Evolutionary conservation across 2,888 invertebrate species (phyloP).

Genomic region (Cynaeus angustus): DNA sequence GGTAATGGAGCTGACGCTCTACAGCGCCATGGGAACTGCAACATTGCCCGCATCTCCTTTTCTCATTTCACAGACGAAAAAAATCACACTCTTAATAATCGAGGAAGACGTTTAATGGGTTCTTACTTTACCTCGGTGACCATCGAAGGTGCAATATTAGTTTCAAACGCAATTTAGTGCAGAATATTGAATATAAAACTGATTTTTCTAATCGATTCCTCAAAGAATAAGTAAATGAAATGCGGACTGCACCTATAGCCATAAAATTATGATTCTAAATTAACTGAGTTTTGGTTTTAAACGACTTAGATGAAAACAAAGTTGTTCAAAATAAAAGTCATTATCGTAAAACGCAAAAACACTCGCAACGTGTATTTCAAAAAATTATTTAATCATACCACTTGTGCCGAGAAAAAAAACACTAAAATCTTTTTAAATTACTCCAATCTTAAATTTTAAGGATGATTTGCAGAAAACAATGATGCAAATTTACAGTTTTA

Average conservation of each 20-base stretch:
- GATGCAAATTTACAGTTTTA: no score
- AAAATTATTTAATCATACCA: no score
- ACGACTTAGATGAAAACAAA: no score
- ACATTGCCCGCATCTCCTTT: conserved; percentile 24
- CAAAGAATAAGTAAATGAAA: not conserved
- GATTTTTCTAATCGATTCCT: not conserved
- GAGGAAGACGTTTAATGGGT: conserved; percentile 2
- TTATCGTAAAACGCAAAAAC: no score
- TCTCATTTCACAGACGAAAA: conserved; percentile 18
- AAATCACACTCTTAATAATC: conserved; percentile 10
- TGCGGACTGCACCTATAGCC: not conserved
- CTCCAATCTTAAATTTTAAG: no score
- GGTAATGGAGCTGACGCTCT: conserved; percentile 55
- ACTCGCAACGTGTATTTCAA: no score
- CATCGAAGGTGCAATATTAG: conserved; percentile 8
- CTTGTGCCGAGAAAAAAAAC: no score
- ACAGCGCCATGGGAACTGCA: conserved; percentile 39
- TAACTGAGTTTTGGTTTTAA: no score
- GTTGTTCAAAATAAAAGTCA: no score
- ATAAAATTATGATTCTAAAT: not conserved
- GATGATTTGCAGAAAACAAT: no score
- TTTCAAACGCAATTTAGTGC: conserved; percentile 1
- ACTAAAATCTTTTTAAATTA: no score
- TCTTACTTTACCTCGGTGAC: not conserved
- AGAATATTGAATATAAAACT: not conserved